These are phyloP conservation scores for Solenodon paradoxus DNA, from an alignment of 2,113 vertebrate species.

Conservation along the genomic window DNA sequence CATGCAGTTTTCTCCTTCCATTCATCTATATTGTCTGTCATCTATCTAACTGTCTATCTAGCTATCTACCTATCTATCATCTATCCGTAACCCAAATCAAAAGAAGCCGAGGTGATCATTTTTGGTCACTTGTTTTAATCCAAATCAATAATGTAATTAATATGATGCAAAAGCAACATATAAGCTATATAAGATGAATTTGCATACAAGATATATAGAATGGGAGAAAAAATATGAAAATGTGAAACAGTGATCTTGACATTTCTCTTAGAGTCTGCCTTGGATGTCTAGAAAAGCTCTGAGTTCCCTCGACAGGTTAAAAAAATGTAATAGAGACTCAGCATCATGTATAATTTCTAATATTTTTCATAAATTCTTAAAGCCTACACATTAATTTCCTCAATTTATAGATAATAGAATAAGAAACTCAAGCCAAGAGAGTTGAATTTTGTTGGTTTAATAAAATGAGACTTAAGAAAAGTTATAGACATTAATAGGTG, in stretches of 20 bases:
- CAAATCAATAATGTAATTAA: not conserved
- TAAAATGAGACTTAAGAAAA: not conserved
- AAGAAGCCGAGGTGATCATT: not conserved
- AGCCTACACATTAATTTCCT: not conserved
- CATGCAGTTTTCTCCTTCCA: not conserved
- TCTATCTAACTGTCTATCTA: no score
- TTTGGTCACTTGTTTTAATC: not conserved
- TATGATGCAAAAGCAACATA: not conserved
- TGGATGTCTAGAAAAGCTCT: not conserved
- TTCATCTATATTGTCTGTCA: no score
- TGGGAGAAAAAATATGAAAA: not conserved
- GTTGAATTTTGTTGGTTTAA: not conserved
- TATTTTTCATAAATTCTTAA: not conserved
- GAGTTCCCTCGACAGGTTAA: no score
- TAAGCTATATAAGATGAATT: not conserved
- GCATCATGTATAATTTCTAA: not conserved
- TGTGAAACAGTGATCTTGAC: not conserved
- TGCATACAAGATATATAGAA: not conserved
- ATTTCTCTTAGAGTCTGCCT: not conserved
- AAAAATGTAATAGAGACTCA: no score
- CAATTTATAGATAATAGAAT: not conserved
- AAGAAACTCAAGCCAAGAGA: not conserved
- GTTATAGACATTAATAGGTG: not conserved
- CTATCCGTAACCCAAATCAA: not conserved
- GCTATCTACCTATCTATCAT: no score